Percentiles rank a stretch among this genome's conserved stretches.
Evolutionary conservation across 1,140 invertebrate species (phyloP).

Genomic region (Dreissena polymorpha): DNA sequence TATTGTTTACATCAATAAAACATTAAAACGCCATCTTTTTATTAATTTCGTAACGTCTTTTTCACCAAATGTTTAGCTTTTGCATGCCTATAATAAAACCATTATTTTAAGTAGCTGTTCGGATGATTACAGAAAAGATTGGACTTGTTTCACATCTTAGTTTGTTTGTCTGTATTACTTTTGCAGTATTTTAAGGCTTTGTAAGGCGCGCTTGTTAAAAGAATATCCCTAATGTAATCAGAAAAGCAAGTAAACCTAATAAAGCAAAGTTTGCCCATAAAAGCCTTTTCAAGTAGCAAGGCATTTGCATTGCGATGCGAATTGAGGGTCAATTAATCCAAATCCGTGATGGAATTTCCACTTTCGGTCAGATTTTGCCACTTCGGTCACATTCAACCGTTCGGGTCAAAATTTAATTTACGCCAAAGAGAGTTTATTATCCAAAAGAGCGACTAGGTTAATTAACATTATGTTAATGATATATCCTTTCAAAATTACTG

Average conservation of each 20-base stretch:
- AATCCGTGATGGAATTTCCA: slow-evolving; percentile 35
- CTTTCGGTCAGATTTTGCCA: slow-evolving; percentile 37
- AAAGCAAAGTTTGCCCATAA: slow-evolving; percentile 48
- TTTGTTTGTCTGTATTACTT: slow-evolving; percentile 24
- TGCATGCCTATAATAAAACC: no score
- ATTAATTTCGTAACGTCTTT: no score
- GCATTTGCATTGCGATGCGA: slow-evolving; percentile 18
- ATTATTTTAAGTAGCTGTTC: no score
- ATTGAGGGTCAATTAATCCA: slow-evolving; percentile 33
- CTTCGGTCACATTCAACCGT: neutral
- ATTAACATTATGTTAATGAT: slow-evolving; percentile 14
- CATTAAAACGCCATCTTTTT: no score
- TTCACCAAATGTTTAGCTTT: no score
- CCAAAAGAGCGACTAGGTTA: slow-evolving; percentile 44
- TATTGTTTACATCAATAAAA: no score
- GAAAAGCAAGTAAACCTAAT: slow-evolving; percentile 45
- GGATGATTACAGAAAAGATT: no score
- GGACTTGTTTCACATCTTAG: no score
- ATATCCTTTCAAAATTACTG: no score
- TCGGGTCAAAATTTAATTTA: slow-evolving; percentile 1
- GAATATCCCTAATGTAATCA: slow-evolving; percentile 41
- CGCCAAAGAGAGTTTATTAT: slow-evolving; percentile 29
- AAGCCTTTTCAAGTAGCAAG: slow-evolving; percentile 31
- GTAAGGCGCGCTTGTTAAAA: slow-evolving; percentile 19
- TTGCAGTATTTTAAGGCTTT: slow-evolving; percentile 36